Evolutionary conservation across 1,140 invertebrate genomes (phyloP).

Genomic region (Cotesia typhae): DNA sequence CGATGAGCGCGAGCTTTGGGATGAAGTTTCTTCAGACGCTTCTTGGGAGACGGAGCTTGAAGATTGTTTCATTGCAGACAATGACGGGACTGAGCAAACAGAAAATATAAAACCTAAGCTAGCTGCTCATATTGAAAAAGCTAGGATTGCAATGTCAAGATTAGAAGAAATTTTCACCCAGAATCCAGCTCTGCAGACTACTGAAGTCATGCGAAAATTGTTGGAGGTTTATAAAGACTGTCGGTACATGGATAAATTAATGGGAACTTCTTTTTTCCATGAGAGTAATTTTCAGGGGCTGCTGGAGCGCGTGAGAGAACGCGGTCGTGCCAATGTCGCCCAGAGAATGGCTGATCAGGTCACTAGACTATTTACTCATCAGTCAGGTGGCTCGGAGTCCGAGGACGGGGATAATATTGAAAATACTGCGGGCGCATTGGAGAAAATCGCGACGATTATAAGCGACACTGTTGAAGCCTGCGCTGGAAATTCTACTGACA

Average conservation of each 20-base stretch:
- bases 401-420: slow-evolving; percentile 37
- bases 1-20: slow-evolving; percentile 81
- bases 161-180: slow-evolving; percentile 80
- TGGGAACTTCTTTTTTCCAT: slow-evolving; percentile 87
- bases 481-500: slow-evolving; percentile 43
- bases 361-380: slow-evolving; percentile 64
- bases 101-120: slow-evolving; percentile 72
- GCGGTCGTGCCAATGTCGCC: slow-evolving; percentile 64
- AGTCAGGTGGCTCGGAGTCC: slow-evolving; percentile 50
- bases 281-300: slow-evolving; percentile 78
- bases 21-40: slow-evolving; percentile 70
- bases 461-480: slow-evolving; percentile 37
- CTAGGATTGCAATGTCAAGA: slow-evolving; percentile 76
- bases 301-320: slow-evolving; percentile 69
- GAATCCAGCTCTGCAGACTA: slow-evolving; percentile 75
- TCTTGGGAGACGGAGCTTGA: slow-evolving; percentile 88
- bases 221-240: slow-evolving; percentile 87
- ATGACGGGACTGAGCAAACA: slow-evolving; percentile 57
- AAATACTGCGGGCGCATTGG: slow-evolving; percentile 29
- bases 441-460: slow-evolving; percentile 43
- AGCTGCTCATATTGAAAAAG: slow-evolving; percentile 78
- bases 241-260: slow-evolving; percentile 82
- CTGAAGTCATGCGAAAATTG: slow-evolving; percentile 81
- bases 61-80: slow-evolving; percentile 62
- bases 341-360: slow-evolving; percentile 72